A percentile compares a stretch with the other conserved stretches of the same genome.
These are phyloP conservation scores for Hipparchia sbordonii DNA, from an alignment of 2,888 invertebrate species.

Conservation along the genomic window DNA sequence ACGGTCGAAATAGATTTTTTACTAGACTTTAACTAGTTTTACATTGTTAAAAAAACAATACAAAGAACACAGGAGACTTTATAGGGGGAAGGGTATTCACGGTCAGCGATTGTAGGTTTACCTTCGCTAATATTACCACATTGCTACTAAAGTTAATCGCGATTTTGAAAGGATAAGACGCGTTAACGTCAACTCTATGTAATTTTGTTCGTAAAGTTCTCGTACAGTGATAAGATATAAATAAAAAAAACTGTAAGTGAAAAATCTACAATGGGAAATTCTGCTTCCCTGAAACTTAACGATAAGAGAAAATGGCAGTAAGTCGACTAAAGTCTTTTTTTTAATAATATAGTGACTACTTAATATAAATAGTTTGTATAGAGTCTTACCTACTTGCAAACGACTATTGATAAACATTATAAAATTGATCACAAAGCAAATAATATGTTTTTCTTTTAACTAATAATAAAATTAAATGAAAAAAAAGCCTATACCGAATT, in stretches of 20 bases:
- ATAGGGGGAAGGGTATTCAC: slow-evolving; percentile 66
- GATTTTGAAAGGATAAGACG: slow-evolving; percentile 58
- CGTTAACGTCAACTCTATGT: slow-evolving; percentile 39
- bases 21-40: neutral
- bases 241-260: slow-evolving; percentile 11
- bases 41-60: neutral
- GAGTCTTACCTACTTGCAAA: too few relatives aligned
- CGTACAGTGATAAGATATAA: slow-evolving; percentile 22
- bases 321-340: slow-evolving; percentile 48
- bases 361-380: neutral
- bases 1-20: slow-evolving; percentile 1
- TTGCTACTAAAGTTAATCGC: slow-evolving; percentile 50
- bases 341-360: neutral
- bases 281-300: slow-evolving; percentile 72
- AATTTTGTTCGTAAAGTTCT: slow-evolving; percentile 24
- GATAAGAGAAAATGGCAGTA: slow-evolving; percentile 76
- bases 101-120: slow-evolving; percentile 55
- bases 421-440: too few relatives aligned
- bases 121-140: slow-evolving; percentile 41
- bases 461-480: too few relatives aligned
- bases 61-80: slow-evolving; percentile 25
- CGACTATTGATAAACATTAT: too few relatives aligned
- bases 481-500: too few relatives aligned
- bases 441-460: too few relatives aligned
- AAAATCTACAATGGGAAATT: slow-evolving; percentile 65